Conservation (phyloP, 2,113 vertebrate species). For the Agapornis roseicollis region DNA sequence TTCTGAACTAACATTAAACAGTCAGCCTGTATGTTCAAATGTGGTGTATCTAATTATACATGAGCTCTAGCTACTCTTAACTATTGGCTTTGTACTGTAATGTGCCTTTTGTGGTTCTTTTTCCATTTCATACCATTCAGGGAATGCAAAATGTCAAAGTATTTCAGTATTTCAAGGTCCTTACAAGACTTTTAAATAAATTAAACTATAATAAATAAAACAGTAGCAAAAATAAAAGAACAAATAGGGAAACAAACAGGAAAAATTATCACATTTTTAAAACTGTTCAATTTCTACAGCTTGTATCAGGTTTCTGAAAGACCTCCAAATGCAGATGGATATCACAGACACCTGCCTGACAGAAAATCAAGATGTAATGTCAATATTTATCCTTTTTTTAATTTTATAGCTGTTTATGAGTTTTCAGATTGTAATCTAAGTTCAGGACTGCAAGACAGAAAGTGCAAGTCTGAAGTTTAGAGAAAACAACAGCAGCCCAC, state of each 20-base stretch:
- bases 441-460: background rate
- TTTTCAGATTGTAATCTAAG: background rate
- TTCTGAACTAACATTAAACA: background rate
- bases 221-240: background rate
- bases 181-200: background rate
- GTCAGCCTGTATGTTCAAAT: background rate
- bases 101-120: background rate
- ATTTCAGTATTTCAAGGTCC: background rate
- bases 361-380: background rate
- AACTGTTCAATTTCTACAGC: background rate
- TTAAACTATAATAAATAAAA: background rate
- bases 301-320: background rate
- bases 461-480: background rate
- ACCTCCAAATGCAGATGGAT: fast-evolving
- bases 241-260: background rate
- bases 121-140: background rate
- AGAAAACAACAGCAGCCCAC: background rate
- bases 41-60: background rate
- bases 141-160: background rate
- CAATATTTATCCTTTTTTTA: background rate
- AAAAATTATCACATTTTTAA: background rate
- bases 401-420: background rate
- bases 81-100: background rate
- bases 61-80: background rate
- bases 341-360: background rate